Percentiles rank a stretch among this genome's conserved stretches.
phyloP scores from a whole-genome alignment of 2,888 invertebrate species.

The Clitarchus hookeri region DNA sequence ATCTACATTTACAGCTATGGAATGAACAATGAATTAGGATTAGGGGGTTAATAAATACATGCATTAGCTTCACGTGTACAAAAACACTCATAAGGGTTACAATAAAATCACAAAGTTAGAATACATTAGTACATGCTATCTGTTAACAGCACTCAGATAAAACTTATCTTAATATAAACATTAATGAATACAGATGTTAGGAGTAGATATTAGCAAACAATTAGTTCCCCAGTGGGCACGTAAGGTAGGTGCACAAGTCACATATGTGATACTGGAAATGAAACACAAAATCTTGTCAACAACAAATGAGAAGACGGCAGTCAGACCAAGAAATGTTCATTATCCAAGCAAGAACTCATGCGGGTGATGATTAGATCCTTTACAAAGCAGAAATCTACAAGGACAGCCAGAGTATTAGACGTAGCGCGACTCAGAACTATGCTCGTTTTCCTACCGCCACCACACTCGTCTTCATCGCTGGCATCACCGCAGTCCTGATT shows the following conservation, averaged over 20 bases:
- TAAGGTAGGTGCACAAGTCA: background rate
- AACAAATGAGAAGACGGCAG: background rate
- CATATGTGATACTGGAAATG: background rate
- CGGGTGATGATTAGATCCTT: background rate
- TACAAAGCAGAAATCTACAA: background rate
- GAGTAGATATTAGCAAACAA: background rate
- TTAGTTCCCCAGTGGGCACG: background rate
- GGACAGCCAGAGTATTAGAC: background rate
- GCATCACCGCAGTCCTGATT: constrained; percentile 61
- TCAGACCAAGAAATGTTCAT: background rate
- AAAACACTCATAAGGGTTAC: background rate
- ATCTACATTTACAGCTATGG: background rate
- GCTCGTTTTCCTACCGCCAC: constrained; percentile 25
- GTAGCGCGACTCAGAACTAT: background rate
- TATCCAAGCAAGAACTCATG: constrained; percentile 8
- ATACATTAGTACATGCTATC: background rate
- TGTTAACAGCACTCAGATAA: background rate
- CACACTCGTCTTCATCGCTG: constrained; percentile 58
- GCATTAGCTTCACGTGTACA: background rate
- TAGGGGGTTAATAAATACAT: background rate
- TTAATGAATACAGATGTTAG: background rate
- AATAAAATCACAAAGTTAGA: background rate
- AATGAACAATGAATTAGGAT: background rate
- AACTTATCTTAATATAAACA: background rate
- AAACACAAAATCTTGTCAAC: background rate